Evolutionary conservation across 1,140 invertebrate genomes (phyloP), one percentile per base, ranked within the genome.

Genomic region (Holcopasites calliopsidis): DNA sequence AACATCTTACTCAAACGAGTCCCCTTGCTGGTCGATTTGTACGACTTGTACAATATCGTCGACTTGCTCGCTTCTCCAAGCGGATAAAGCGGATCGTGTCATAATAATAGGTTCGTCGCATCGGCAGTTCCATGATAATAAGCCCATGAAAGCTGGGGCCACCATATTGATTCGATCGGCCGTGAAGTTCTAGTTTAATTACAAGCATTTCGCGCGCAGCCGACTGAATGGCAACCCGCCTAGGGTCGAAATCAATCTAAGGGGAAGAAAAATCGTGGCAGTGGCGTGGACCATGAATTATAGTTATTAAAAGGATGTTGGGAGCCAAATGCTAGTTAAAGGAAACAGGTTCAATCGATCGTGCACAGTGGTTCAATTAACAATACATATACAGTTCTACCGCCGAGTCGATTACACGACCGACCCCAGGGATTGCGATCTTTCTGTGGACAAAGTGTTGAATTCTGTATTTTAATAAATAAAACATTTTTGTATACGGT

Each of bases 51-150:
- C n/a, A n/a, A n/a, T n/a, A n/a, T n/a, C n/a, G n/a, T n/a, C n/a
- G 26, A 23, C 52, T 1, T 58, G 60, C 35, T 76, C 77, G 66
- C 49, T 79, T 62, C 71, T 79, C 65, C 54, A 33, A 76, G 23
- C 38, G 23, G 35, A 57, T 31, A 35, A 69, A n/a, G n/a, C 54
- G 52, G 62, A 76, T 57, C 60, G 47, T 44, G 61, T 80, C 44
- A 77, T 80, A 68, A 80, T 77, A 31, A 80, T 49, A 73, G 38
- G 47, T 35, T 42, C 54, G 65, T 23, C 50, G 47, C n/a, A 18
- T 77, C 38, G 52, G n/a, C 79, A 77, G 75, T 77, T 79, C 50
- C 60, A 78, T 60, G 70, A 69, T 78, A 75, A 81, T 75, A 78
- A 78, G 64, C 33, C 55, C 47, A 66, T 55, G 76, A 76, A 81